These are phyloP conservation scores for Agrotis puta DNA, from an alignment of 2,888 invertebrate species.

Conservation along the genomic window DNA sequence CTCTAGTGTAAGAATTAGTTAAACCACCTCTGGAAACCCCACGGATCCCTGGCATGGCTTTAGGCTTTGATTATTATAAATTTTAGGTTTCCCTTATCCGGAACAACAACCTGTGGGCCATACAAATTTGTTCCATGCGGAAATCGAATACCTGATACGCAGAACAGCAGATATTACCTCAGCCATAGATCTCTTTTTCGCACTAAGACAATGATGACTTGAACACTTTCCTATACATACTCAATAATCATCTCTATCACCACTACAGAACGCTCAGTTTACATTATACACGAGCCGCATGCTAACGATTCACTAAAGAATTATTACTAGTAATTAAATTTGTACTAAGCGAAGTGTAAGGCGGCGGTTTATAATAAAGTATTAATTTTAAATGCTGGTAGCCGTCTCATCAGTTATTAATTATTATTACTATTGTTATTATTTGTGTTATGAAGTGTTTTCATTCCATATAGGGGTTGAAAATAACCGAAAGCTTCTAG, in stretches of 20 bases:
- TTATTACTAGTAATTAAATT: slow-evolving; percentile 60
- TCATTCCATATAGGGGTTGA: slow-evolving; percentile 15
- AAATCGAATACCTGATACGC: too few relatives aligned
- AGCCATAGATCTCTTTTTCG: slow-evolving; percentile 5
- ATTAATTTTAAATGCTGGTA: slow-evolving; percentile 57
- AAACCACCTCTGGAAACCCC: too few relatives aligned
- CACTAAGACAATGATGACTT: slow-evolving; percentile 6
- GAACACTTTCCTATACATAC: slow-evolving; percentile 15
- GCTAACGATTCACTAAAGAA: slow-evolving; percentile 50
- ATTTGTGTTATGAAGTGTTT: slow-evolving; percentile 22
- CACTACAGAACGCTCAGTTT: slow-evolving; percentile 54
- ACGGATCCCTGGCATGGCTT: too few relatives aligned
- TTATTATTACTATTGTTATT: slow-evolving; percentile 35
- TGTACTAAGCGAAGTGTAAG: slow-evolving; percentile 62
- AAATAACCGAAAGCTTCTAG: slow-evolving; percentile 24
- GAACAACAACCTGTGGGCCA: too few relatives aligned
- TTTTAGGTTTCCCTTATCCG: too few relatives aligned
- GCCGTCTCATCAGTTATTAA: slow-evolving; percentile 34
- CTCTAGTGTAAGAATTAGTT: too few relatives aligned
- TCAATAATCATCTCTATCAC: slow-evolving; percentile 29
- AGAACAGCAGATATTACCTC: too few relatives aligned
- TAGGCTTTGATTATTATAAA: too few relatives aligned
- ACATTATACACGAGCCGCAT: slow-evolving; percentile 61
- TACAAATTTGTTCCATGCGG: too few relatives aligned
- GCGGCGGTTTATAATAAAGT: slow-evolving; percentile 56